A percentile compares a stretch with the other conserved stretches of the same genome.
These are phyloP conservation scores for Thymelicus sylvestris DNA, from an alignment of 2,888 invertebrate species.

Conservation along the genomic window DNA sequence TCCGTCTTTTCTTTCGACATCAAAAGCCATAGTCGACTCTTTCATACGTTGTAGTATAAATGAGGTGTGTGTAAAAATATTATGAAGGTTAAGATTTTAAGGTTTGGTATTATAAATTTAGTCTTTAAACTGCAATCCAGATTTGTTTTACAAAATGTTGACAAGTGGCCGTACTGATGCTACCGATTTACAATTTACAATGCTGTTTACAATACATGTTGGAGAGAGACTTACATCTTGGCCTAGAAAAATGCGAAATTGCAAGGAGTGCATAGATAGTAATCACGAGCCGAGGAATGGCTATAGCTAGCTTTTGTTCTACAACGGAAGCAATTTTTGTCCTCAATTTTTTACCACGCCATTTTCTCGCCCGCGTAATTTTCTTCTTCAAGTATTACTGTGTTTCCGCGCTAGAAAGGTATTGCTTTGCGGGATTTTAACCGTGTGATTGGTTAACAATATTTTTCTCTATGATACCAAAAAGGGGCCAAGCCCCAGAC, in stretches of 20 bases:
- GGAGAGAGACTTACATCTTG: constrained; percentile 6
- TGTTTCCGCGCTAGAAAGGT: constrained; percentile 63
- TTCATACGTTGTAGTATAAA: no score
- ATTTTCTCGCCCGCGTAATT: constrained; percentile 62
- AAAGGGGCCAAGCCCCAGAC: no score
- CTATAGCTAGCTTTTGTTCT: constrained; percentile 53
- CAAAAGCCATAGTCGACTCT: no score
- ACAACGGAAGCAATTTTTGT: constrained; percentile 60
- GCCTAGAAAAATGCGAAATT: constrained; percentile 29
- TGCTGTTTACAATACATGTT: not conserved
- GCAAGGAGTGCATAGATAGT: constrained; percentile 27
- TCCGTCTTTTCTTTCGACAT: no score
- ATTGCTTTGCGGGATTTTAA: constrained; percentile 46
- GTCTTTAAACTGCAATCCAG: no score
- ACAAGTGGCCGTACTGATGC: no score
- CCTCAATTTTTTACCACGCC: constrained; percentile 61
- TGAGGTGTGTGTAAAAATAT: no score
- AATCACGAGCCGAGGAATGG: constrained; percentile 33
- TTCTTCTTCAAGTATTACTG: constrained; percentile 72
- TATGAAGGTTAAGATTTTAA: no score
- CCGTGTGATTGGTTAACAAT: constrained; percentile 3
- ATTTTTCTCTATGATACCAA: not conserved
- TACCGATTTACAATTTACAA: not conserved
- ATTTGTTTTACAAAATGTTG: no score
- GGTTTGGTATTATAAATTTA: no score